Conservation (phyloP, 1,140 invertebrate species). For the Macrostomum lignano region DNA sequence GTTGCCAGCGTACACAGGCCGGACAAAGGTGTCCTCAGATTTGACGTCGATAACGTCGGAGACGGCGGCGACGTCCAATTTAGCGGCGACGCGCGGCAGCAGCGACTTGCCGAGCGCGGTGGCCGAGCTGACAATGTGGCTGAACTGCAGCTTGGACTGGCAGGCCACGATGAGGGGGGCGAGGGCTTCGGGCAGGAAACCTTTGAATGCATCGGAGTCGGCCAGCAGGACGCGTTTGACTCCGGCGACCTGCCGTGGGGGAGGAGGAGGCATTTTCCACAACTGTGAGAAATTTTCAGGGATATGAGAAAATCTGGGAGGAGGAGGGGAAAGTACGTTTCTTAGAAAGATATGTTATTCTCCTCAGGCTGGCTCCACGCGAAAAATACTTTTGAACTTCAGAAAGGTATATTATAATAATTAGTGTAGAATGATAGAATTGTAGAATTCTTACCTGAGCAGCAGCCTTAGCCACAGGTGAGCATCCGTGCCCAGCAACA, state of each 20-base stretch:
- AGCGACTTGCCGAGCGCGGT: slow-evolving; percentile 29
- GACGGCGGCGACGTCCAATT: slow-evolving; percentile 72
- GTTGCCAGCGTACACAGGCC: slow-evolving; percentile 92
- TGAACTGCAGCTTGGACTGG: slow-evolving; percentile 74
- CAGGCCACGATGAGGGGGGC: slow-evolving; percentile 55
- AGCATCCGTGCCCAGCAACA: slow-evolving; percentile 42
- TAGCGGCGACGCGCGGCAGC: slow-evolving; percentile 47
- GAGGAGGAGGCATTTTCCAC: no score
- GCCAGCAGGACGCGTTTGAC: no score
- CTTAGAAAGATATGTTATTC: no score
- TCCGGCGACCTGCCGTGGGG: no score
- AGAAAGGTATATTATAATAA: background rate
- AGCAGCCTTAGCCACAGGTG: slow-evolving; percentile 41
- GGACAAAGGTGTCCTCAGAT: slow-evolving; percentile 61
- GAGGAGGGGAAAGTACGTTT: no score
- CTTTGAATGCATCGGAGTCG: background rate
- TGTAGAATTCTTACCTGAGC: slow-evolving; percentile 39
- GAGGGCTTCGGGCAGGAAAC: slow-evolving; percentile 38
- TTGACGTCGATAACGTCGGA: slow-evolving; percentile 76
- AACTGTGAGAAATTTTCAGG: no score
- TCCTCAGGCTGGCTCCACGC: no score
- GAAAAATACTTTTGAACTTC: no score
- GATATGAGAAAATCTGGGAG: no score
- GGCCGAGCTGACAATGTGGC: slow-evolving; percentile 54
- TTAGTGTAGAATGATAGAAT: background rate